Percentiles rank a stretch among this genome's conserved stretches.
Conservation (phyloP, 2,797 vertebrate species). For the Onychomys torridus region DNA sequence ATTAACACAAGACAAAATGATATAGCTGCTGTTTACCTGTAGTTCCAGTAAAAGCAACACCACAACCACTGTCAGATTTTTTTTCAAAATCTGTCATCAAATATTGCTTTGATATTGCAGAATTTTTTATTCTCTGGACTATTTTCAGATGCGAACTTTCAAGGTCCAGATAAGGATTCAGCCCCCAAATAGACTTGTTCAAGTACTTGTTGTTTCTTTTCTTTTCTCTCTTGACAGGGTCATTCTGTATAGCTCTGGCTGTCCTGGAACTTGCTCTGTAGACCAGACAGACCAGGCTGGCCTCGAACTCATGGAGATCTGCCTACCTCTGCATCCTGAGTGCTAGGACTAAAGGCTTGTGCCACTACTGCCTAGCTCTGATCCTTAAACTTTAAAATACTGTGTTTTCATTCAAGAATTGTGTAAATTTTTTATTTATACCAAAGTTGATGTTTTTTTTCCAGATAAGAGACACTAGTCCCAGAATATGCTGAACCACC, state of each 20-base stretch:
- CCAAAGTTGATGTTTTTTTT: conserved; percentile 18
- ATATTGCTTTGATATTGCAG: conserved; percentile 11
- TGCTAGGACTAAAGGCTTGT: background rate
- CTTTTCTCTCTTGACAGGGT: background rate
- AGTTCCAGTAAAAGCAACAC: background rate
- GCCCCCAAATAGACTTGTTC: background rate
- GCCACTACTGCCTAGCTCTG: background rate
- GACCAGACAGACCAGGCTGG: background rate
- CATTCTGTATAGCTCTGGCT: background rate
- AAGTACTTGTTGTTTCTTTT: conserved; percentile 19
- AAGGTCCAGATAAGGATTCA: conserved; percentile 18
- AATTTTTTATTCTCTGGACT: conserved; percentile 30
- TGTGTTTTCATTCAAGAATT: conserved; percentile 54
- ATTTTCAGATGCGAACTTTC: conserved; percentile 46
- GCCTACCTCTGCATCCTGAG: background rate
- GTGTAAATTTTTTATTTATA: conserved; percentile 22
- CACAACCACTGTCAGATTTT: conserved; percentile 4
- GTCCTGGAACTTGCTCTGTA: background rate
- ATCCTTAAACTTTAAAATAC: conserved; percentile 28
- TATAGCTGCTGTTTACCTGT: background rate
- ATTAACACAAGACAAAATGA: background rate
- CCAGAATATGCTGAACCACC: background rate
- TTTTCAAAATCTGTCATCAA: background rate
- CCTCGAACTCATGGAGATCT: background rate
- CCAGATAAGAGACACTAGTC: background rate